phyloP scores from a whole-genome alignment of 2,113 vertebrate genomes.

The Heteronetta atricapilla region DNA sequence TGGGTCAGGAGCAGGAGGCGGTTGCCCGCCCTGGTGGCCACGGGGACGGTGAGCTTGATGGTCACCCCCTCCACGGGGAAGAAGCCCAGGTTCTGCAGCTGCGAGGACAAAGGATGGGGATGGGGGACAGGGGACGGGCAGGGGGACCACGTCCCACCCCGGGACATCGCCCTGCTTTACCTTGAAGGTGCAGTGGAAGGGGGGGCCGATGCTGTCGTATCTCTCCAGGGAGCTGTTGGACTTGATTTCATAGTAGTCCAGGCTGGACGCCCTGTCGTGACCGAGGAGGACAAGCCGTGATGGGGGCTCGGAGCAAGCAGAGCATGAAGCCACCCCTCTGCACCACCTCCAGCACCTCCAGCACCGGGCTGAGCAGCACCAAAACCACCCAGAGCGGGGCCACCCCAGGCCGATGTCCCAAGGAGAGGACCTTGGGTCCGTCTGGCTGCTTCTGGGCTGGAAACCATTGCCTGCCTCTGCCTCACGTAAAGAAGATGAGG shows the following conservation, averaged over 20 bases:
- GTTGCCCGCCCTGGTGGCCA: slow-evolving; percentile 80
- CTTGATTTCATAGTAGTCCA: slow-evolving; percentile 85
- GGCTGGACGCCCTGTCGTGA: slow-evolving; percentile 79
- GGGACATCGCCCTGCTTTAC: background rate
- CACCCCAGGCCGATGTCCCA: background rate
- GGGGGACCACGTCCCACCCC: too few species aligned
- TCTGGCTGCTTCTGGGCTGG: accelerated
- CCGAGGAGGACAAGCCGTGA: accelerated
- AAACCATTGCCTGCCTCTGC: background rate
- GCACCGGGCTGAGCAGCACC: background rate
- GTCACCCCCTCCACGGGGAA: slow-evolving; percentile 81
- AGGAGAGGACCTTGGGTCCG: background rate
- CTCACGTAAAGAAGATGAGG: accelerated
- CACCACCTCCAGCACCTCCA: background rate
- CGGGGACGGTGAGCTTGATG: slow-evolving; percentile 81
- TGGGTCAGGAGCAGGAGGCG: slow-evolving; percentile 81
- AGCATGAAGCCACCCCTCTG: background rate
- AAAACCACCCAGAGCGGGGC: background rate
- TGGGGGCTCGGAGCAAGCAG: background rate
- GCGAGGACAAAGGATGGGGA: background rate
- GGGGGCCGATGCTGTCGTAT: slow-evolving; percentile 66
- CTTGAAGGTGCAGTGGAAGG: slow-evolving; percentile 86
- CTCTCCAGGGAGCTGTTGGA: slow-evolving; percentile 75
- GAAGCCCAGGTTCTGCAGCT: slow-evolving; percentile 91
- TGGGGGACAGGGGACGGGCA: background rate